phyloP scores from a whole-genome alignment of 2,113 vertebrate genomes.

The Garra rufa region DNA sequence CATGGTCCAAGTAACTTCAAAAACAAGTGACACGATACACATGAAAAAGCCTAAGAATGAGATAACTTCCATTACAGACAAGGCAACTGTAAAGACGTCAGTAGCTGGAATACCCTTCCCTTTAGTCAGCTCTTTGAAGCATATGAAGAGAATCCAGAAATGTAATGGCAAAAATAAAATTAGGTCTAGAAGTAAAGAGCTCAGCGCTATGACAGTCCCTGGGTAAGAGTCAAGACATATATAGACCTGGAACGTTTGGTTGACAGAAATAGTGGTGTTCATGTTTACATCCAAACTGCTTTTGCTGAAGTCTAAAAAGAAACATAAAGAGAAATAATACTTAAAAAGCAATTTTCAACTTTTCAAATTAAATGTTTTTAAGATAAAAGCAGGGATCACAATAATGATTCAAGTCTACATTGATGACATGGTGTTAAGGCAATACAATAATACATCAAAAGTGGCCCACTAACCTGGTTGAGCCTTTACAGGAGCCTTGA shows the following conservation, averaged over 20 bases:
- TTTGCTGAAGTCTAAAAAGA: not conserved
- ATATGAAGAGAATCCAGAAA: slow-evolving; percentile 10
- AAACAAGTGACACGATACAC: not conserved
- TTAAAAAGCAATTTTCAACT: not conserved
- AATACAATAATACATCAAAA: not conserved
- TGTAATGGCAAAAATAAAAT: slow-evolving; percentile 20
- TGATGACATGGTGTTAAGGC: not conserved
- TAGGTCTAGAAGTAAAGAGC: not conserved
- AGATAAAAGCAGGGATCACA: not conserved
- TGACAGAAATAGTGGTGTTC: slow-evolving; percentile 9
- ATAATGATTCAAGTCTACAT: not conserved
- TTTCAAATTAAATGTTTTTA: not conserved
- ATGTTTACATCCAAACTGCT: not conserved
- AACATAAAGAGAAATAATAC: not conserved
- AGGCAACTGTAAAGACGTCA: not conserved
- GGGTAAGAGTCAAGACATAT: slow-evolving; percentile 3
- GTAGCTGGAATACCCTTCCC: not conserved
- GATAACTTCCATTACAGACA: slow-evolving; percentile 6
- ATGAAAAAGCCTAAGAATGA: not conserved
- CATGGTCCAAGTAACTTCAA: not conserved
- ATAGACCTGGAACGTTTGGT: not conserved
- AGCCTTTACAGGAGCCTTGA: not conserved
- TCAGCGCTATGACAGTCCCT: not conserved
- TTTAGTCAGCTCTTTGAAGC: not conserved
- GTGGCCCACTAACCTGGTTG: not conserved